Conservation (phyloP, 53 echinoderm and acorn worm species). For the Mesocentrotus franciscanus region DNA sequence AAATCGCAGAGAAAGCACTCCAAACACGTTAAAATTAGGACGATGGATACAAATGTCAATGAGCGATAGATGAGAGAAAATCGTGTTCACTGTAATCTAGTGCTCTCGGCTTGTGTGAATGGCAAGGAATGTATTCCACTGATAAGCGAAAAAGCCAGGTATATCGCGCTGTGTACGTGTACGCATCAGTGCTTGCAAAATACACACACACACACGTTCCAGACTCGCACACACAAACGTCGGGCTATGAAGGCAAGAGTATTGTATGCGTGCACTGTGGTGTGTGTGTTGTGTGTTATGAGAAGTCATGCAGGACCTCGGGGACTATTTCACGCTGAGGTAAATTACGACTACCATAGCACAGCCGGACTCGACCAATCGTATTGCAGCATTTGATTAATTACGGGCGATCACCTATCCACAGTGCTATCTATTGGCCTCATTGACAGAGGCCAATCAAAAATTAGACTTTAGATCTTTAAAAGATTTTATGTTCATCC, state of each 20-base stretch:
- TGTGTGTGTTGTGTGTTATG: conserved; percentile 22
- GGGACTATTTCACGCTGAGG: conserved; percentile 60
- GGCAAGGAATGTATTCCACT: conserved; percentile 28
- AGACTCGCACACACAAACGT: background rate
- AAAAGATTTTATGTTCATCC: conserved; percentile 24
- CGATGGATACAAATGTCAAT: conserved; percentile 10
- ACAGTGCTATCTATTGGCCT: conserved; percentile 16
- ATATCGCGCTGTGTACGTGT: background rate
- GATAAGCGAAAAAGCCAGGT: conserved; percentile 64
- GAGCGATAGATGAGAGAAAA: background rate
- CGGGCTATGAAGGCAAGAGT: background rate
- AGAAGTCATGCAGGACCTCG: conserved; percentile 60
- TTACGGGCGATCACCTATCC: conserved; percentile 52
- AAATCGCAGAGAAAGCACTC: background rate
- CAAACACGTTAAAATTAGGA: background rate
- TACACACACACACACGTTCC: conserved; percentile 44
- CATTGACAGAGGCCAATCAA: conserved; percentile 56
- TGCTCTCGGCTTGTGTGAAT: conserved; percentile 19
- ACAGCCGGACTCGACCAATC: conserved; percentile 86
- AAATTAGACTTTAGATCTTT: conserved; percentile 1
- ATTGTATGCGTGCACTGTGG: conserved; percentile 12
- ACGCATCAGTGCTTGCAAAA: conserved; percentile 54
- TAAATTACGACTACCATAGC: conserved; percentile 62
- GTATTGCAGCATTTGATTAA: conserved; percentile 81
- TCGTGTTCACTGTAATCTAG: background rate